These are phyloP conservation scores for Geotrypetes seraphini DNA, from an alignment of 2,797 vertebrate species.

Conservation along the genomic window DNA sequence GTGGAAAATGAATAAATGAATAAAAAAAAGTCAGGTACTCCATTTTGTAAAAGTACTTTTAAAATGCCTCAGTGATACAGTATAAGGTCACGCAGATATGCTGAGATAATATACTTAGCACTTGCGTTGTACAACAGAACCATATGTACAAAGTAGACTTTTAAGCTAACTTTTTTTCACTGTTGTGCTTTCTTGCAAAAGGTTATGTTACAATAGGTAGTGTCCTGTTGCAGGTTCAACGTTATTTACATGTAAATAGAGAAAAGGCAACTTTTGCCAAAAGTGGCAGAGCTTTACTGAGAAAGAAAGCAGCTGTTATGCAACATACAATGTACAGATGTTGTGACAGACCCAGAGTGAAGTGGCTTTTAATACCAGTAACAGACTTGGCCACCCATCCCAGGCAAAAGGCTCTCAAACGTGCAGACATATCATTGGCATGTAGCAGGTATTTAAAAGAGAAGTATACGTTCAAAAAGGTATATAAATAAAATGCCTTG, in stretches of 20 bases:
- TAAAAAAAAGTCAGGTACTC: slow-evolving; percentile 88
- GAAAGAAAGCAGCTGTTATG: slow-evolving; percentile 92
- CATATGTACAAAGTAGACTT: slow-evolving; percentile 94
- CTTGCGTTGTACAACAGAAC: slow-evolving; percentile 87
- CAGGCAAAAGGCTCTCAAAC: slow-evolving; percentile 41
- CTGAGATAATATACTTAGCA: slow-evolving; percentile 82
- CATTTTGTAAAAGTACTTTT: slow-evolving; percentile 88
- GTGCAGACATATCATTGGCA: slow-evolving; percentile 42
- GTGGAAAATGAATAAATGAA: no score
- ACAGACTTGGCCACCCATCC: slow-evolving; percentile 34
- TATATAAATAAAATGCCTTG: slow-evolving; percentile 35
- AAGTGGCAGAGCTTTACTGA: slow-evolving; percentile 85
- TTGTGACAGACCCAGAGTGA: slow-evolving; percentile 71
- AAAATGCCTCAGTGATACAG: slow-evolving; percentile 91
- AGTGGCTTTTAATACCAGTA: slow-evolving; percentile 42
- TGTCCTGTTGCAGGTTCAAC: slow-evolving; percentile 99
- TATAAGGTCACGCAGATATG: slow-evolving; percentile 72
- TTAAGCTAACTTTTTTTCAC: slow-evolving; percentile 89
- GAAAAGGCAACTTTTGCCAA: slow-evolving; percentile 74
- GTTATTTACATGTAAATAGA: slow-evolving; percentile 99
- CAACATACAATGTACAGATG: slow-evolving; percentile 95
- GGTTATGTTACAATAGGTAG: slow-evolving; percentile 98
- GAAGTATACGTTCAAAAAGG: slow-evolving; percentile 78
- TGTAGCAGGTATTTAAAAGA: slow-evolving; percentile 55
- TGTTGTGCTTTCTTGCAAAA: slow-evolving; percentile 96